Percentiles rank a stretch among this genome's conserved stretches.
phyloP scores from a whole-genome alignment of 2,113 vertebrate species.

The Brachypodius melanocephalos region DNA sequence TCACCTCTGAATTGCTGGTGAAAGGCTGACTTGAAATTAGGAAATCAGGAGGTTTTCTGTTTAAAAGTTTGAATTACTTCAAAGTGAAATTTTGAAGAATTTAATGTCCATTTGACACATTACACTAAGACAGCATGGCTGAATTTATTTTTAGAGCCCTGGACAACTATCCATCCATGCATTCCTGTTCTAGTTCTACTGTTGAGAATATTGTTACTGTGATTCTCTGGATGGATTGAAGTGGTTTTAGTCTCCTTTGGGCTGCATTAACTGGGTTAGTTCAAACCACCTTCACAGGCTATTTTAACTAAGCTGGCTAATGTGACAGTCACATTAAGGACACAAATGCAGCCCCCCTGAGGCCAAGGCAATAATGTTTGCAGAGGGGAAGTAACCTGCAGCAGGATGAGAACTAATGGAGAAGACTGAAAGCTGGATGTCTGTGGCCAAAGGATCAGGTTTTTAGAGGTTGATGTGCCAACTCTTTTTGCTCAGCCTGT shows the following conservation, averaged over 20 bases:
- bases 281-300: not conserved
- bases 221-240: not conserved
- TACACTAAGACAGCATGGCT: not conserved
- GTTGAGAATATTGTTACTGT: not conserved
- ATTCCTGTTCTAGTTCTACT: not conserved
- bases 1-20: not conserved
- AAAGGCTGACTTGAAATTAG: not conserved
- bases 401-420: not conserved
- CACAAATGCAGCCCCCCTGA: not conserved
- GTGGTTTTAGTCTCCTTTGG: not conserved
- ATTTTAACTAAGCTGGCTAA: not conserved
- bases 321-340: not conserved
- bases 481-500: not conserved
- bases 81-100: not conserved
- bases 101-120: not conserved
- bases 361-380: not conserved
- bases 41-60: not conserved
- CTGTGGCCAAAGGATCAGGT: not conserved
- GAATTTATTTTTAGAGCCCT: not conserved
- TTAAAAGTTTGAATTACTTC: not conserved
- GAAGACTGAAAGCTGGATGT: not conserved
- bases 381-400: not conserved
- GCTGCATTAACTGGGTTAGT: not conserved
- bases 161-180: not conserved
- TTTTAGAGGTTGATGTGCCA: not conserved